Evolutionary conservation across 2,888 invertebrate species (phyloP).

Genomic region (Phania funesta): DNA sequence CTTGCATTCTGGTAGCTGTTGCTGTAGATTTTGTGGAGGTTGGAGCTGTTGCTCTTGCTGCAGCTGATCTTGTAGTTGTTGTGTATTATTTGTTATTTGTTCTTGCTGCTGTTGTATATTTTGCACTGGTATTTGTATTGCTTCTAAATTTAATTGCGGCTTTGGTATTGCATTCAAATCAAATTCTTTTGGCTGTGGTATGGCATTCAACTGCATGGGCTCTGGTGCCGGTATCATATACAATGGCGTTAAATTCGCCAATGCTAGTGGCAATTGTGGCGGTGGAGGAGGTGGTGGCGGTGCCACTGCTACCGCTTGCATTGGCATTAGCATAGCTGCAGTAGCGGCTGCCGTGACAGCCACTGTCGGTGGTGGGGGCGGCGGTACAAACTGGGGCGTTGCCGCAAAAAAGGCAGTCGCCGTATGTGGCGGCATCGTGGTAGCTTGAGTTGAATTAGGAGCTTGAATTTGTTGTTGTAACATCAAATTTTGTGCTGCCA

Average conservation of each 20-base stretch:
- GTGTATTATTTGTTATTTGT: constrained; percentile 9
- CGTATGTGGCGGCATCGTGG: constrained; percentile 67
- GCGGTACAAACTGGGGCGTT: constrained; percentile 71
- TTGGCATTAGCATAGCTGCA: constrained; percentile 68
- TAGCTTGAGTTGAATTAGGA: constrained; percentile 53
- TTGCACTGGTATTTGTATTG: constrained; percentile 81
- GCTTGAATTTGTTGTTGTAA: constrained; percentile 49
- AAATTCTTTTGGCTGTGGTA: constrained; percentile 84
- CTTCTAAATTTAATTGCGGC: constrained; percentile 83
- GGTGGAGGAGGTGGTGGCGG: constrained; percentile 76
- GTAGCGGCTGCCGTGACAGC: constrained; percentile 70
- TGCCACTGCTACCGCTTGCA: constrained; percentile 72
- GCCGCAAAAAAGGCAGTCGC: constrained; percentile 63
- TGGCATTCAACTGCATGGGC: constrained; percentile 83
- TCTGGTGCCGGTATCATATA: constrained; percentile 82
- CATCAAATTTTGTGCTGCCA: constrained; percentile 61
- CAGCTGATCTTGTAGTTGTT: constrained; percentile 47
- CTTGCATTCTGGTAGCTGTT: constrained; percentile 37
- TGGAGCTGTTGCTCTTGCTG: constrained; percentile 35
- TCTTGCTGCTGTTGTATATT: constrained; percentile 48
- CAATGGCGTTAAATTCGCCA: constrained; percentile 76
- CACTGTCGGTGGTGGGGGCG: constrained; percentile 71
- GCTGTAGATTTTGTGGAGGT: constrained; percentile 38
- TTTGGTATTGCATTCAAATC: constrained; percentile 84
- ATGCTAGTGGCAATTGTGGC: constrained; percentile 73